Base-by-base conservation (phyloP, 1,140 invertebrate genomes). In the Anthonomus grandis region DNA sequence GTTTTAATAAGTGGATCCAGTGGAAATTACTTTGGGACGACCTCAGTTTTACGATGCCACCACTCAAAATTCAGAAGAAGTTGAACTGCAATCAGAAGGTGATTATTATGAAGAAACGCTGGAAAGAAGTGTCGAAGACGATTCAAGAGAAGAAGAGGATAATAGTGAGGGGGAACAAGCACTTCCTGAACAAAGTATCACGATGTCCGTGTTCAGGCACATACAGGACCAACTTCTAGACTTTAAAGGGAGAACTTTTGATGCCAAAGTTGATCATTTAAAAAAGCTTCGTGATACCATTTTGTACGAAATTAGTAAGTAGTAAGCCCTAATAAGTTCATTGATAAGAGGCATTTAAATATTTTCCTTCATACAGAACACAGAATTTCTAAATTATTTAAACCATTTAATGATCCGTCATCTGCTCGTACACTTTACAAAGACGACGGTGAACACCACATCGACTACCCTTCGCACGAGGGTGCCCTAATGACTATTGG, bases 401-500 rank as follows among this genome's bases (percentile, higher is more conserved):
- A 36, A 21, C 18, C 41, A n/a, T 13, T 15, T 13, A 70, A 41
- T 73, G 70, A 67, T 46, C 27, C 18, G 41, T 73, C 15, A 57
- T 59, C 55, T 60, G 69, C 59, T 68, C 61, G 59, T 60, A 64
- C 67, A 68, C 13, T 48, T 3, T 31, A 68, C 64, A 50, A 68
- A 54, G 56, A 72, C 62, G 62, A 70, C 62, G 57, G 69, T 18
- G 78, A 82, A 9, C 76, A 78, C 31, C 77, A 79, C 51, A 75
- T 89, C 47, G 83, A 85, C 53, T 88, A 90, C 69, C 87, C 87
- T n/a, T 89, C 88, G 0, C 77, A 86, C 22, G 87, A 90, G 74
- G 83, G 84, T 27, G 83, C 89, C 0, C 73, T 91, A 19, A 83
- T 91, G 79, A 85, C 86, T 19, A 86, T 91, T 51, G 87, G 86